Evolutionary conservation across 2,797 vertebrate species (phyloP).

Genomic region (Urosaurus nigricauda): DNA sequence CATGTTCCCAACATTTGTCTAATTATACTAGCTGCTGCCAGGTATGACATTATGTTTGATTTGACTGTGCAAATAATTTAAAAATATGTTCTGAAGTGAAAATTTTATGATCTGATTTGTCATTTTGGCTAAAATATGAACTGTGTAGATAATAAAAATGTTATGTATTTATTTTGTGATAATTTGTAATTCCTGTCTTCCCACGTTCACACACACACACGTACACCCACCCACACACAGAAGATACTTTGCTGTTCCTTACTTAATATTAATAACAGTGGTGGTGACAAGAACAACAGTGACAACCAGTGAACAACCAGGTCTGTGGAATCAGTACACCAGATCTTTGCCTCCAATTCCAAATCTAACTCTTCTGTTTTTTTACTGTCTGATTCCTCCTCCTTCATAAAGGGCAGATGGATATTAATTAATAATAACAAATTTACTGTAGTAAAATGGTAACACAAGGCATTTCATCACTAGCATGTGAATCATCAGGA

Average conservation of each 20-base stretch:
- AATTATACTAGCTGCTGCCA: not conserved
- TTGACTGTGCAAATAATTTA: not conserved
- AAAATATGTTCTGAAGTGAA: not conserved
- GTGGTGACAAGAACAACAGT: not conserved
- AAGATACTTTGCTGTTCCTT: not conserved
- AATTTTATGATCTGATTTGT: not conserved
- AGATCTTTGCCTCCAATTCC: no score
- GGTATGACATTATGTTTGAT: not conserved
- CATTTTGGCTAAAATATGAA: not conserved
- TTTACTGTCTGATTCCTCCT: no score
- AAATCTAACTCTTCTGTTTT: no score
- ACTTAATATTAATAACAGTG: not conserved
- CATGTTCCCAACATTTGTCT: no score
- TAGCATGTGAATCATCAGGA: no score
- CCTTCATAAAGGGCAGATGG: no score
- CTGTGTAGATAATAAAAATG: not conserved
- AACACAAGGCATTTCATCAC: no score
- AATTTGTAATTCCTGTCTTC: not conserved
- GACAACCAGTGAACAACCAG: not conserved
- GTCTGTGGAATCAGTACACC: no score
- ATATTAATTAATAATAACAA: no score
- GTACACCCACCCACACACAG: no score
- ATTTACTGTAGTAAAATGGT: no score
- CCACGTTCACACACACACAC: no score
- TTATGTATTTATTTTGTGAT: not conserved